Conservation (phyloP, 2,113 vertebrate genomes). For the Piprites chloris region DNA sequence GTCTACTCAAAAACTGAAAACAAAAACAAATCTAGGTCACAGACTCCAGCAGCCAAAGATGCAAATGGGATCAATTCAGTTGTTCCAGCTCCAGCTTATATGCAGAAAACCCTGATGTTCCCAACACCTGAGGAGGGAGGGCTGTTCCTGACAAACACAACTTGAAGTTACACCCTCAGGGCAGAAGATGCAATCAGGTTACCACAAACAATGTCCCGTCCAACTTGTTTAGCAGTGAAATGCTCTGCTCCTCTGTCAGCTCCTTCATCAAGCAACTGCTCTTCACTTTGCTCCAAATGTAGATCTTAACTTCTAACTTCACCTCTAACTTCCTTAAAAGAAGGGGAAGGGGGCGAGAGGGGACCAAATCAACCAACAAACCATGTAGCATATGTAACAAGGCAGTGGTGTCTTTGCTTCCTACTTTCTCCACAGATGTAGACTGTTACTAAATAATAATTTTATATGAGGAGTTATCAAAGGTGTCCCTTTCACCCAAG, state of each 20-base stretch:
- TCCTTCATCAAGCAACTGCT: background rate
- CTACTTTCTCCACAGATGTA: background rate
- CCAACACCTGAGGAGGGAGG: background rate
- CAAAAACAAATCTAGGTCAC: background rate
- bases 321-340: background rate
- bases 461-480: background rate
- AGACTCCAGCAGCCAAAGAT: background rate
- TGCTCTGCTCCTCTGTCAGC: background rate
- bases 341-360: accelerated
- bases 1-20: background rate
- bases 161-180: background rate
- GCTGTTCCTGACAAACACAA: background rate
- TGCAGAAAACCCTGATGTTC: background rate
- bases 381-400: background rate
- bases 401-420: background rate
- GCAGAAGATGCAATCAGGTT: background rate
- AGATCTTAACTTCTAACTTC: background rate
- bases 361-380: background rate
- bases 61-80: background rate
- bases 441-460: background rate
- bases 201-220: background rate
- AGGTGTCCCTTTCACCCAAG: background rate
- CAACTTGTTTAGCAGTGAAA: background rate
- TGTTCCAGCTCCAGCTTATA: background rate
- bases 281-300: background rate